Conservation (phyloP, 2,888 invertebrate genomes). For the Diplolepis rosae region DNA sequence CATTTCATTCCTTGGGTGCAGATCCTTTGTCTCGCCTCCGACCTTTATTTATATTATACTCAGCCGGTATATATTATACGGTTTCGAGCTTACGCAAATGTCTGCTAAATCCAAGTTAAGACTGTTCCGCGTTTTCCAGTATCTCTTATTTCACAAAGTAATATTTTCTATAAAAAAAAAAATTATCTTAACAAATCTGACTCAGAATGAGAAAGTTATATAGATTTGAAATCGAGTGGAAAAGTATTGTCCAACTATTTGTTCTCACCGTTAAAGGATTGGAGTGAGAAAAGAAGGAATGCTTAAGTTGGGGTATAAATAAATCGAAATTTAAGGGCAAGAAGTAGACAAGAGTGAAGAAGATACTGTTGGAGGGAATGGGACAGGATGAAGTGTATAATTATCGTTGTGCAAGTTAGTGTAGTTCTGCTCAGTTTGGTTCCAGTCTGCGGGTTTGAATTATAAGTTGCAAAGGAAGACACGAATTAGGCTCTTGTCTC, state of each 20-base stretch:
- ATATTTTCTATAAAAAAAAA: conserved; percentile 34
- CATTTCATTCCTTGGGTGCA: conserved; percentile 64
- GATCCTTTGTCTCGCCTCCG: conserved; percentile 50
- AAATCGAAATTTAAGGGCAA: conserved; percentile 72
- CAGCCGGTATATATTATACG: conserved; percentile 57
- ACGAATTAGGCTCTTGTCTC: conserved; percentile 68
- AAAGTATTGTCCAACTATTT: too few relatives aligned
- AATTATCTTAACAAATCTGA: neutral
- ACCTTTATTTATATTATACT: conserved; percentile 59
- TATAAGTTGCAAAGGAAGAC: conserved; percentile 73
- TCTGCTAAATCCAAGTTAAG: conserved; percentile 58
- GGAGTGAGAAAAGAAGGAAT: too few relatives aligned
- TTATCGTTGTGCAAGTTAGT: conserved; percentile 72
- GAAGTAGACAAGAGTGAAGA: conserved; percentile 51
- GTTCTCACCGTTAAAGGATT: too few relatives aligned
- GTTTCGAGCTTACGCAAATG: conserved; percentile 56
- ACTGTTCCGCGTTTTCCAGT: conserved; percentile 42
- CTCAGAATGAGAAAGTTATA: too few relatives aligned
- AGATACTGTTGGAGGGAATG: conserved; percentile 48
- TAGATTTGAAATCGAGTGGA: too few relatives aligned
- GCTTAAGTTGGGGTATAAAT: conserved; percentile 57
- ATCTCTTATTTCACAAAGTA: neutral
- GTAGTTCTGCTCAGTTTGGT: conserved; percentile 69
- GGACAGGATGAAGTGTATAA: conserved; percentile 70
- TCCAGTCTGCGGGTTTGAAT: conserved; percentile 74